These are phyloP conservation scores for Odontophorus gujanensis DNA, from an alignment of 2,113 vertebrate genomes.

Conservation along the genomic window DNA sequence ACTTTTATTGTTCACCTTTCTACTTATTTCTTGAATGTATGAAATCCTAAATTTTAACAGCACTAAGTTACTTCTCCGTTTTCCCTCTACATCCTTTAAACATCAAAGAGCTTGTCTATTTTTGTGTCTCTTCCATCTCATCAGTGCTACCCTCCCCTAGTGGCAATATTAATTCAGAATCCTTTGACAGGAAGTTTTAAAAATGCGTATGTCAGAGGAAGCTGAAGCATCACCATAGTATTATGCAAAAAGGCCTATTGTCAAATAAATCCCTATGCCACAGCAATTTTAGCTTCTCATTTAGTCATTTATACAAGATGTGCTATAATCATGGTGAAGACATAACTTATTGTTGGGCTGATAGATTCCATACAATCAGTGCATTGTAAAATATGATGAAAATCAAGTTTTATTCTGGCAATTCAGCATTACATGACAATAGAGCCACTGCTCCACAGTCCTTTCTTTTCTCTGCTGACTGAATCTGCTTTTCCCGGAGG, in stretches of 20 bases:
- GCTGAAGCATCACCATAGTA: conserved; percentile 29
- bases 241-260: conserved; percentile 68
- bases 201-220: background rate
- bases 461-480: background rate
- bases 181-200: conserved; percentile 33
- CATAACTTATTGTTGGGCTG: conserved; percentile 42
- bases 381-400: conserved; percentile 53
- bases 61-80: background rate
- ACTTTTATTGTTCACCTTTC: background rate
- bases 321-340: conserved; percentile 45
- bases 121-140: background rate
- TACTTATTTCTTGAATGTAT: background rate
- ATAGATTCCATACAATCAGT: conserved; percentile 55
- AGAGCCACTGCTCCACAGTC: background rate
- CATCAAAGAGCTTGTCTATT: background rate
- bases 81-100: background rate
- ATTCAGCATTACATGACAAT: conserved; percentile 48
- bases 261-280: conserved; percentile 54
- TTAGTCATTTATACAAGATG: conserved; percentile 59
- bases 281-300: conserved; percentile 49
- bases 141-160: background rate
- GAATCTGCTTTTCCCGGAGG: conserved; percentile 18
- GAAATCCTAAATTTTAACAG: background rate
- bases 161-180: conserved; percentile 23
- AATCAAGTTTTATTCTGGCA: conserved; percentile 60